These are phyloP conservation scores for Enchytraeus crypticus DNA, from an alignment of 2,888 invertebrate genomes.

Conservation along the genomic window DNA sequence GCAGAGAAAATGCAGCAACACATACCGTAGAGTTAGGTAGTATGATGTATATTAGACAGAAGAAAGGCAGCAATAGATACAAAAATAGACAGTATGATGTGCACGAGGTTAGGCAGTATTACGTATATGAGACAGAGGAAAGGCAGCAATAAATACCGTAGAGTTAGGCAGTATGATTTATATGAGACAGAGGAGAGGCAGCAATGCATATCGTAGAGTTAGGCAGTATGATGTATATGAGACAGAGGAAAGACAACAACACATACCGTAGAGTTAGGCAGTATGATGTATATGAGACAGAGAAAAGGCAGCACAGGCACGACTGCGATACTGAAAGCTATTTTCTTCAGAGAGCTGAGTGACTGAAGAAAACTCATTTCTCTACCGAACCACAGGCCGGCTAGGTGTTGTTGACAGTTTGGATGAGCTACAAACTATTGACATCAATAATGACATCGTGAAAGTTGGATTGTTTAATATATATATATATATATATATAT, in stretches of 20 bases:
- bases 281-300: slow-evolving; percentile 20
- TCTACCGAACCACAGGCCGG: slow-evolving; percentile 54
- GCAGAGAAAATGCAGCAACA: slow-evolving; percentile 22
- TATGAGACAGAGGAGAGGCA: slow-evolving; percentile 24
- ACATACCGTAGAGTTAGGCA: slow-evolving; percentile 17
- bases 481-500: no score
- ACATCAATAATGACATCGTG: no score
- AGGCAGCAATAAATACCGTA: no score
- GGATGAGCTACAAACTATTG: slow-evolving; percentile 25
- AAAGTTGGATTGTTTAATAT: no score
- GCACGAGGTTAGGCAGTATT: no score
- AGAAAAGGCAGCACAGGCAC: slow-evolving; percentile 19
- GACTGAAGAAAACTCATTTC: slow-evolving; percentile 54
- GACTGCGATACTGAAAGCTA: neutral
- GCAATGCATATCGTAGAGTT: slow-evolving; percentile 13
- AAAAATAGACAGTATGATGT: no score
- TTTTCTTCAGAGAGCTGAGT: slow-evolving; percentile 24
- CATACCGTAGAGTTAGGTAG: no score
- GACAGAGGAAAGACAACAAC: slow-evolving; percentile 22
- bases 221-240: slow-evolving; percentile 20
- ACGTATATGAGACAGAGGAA: no score
- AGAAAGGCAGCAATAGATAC: no score
- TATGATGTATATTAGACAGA: no score
- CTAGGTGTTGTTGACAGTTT: slow-evolving; percentile 25
- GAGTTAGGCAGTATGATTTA: no score